Evolutionary conservation across 2,888 invertebrate genomes (phyloP), one percentile per base, ranked within the genome.

Genomic region (Drosophila lutescens): DNA sequence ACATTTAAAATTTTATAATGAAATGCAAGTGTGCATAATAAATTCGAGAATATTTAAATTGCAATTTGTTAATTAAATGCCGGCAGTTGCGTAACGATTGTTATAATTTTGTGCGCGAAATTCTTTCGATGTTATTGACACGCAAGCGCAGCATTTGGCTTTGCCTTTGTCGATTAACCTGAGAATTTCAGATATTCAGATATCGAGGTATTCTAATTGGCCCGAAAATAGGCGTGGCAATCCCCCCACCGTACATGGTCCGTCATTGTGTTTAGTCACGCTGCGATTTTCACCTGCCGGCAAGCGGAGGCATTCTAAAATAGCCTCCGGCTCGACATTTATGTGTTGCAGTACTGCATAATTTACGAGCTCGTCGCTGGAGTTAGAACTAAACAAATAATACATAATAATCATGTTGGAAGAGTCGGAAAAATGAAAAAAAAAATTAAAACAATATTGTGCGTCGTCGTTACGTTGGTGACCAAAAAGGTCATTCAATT

Each of bases 401-500:
- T 59, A 71, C 59, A 73, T 66, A 68, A 78, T 78, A 67, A 80
- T 80, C 65, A 70, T 60, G 56, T 60, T 58, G 43, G 15, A 59
- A 8, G 60, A 59, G 41, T n/a, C 20, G 8, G 50, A 50, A 20
- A 53, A 57, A 32, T 41, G 34, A 13, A 59, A 47, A 50, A 53
- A 10, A 54, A 50, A 55, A 49, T 57, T 41, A 58, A 59, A 56
- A 74, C 40, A 69, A 58, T 63, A 79, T 79, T 71, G 71, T 79
- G 84, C 80, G 73, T 79, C 76, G 78, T 80, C 76, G 78, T 80
- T 80, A 81, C 79, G 72, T 81, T 75, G 50, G 32, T 77, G 76
- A 86, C 81, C 72, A 76, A 84, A 88, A 88, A 84, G 87, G 81
- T 83, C 83, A 84, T 51, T 54, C 63, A 67, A 68, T 86, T 76